Conservation (phyloP, 2,888 invertebrate species). For the Neoitamus cyanurus region DNA sequence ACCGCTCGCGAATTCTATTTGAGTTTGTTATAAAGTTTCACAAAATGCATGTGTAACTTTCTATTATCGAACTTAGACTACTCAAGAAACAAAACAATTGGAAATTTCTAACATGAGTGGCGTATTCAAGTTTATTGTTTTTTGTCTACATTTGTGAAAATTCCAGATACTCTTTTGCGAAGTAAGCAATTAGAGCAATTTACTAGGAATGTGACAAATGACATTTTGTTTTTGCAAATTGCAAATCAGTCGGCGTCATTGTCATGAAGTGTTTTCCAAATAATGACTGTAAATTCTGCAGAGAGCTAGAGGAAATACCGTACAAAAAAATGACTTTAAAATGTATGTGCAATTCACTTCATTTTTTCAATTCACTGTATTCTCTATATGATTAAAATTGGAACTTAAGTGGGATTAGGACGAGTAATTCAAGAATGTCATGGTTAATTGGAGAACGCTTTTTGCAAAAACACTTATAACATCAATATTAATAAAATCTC, state of each 20-base stretch:
- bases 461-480: constrained; percentile 44
- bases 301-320: background rate
- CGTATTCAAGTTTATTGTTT: background rate
- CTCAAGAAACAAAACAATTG: background rate
- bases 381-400: background rate
- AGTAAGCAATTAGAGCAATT: background rate
- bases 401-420: background rate
- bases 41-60: background rate
- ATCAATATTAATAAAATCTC: constrained; percentile 42
- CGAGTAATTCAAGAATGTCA: background rate
- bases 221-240: constrained; percentile 23
- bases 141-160: background rate
- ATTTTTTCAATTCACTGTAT: background rate
- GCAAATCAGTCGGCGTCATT: constrained; percentile 44
- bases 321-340: background rate
- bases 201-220: constrained; percentile 15
- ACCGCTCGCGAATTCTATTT: background rate
- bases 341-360: background rate
- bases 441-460: constrained; percentile 12
- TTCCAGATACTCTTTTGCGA: background rate
- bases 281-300: background rate
- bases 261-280: background rate
- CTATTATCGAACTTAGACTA: background rate
- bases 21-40: background rate
- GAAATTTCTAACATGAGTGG: background rate